phyloP scores from a whole-genome alignment of 2,797 vertebrate genomes.

The Acrossocheilus wenchowensis region DNA sequence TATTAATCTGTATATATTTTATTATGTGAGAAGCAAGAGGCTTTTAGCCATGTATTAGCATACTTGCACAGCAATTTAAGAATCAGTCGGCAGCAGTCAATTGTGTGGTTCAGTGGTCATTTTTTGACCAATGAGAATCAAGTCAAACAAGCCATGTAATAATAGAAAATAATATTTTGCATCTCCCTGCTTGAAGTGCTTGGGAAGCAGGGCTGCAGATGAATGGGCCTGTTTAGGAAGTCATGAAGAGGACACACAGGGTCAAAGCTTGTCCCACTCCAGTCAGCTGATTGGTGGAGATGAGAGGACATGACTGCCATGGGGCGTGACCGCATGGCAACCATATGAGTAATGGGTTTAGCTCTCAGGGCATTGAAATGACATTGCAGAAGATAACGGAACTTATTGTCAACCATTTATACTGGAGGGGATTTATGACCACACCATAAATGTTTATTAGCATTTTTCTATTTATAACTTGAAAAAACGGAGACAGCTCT shows the following conservation, averaged over 20 bases:
- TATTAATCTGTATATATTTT: background rate
- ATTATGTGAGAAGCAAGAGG: too few relatives aligned
- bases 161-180: constrained; percentile 65
- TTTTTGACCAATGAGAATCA: background rate
- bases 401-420: constrained; percentile 78
- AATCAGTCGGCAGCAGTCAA: background rate
- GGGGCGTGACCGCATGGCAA: constrained; percentile 36
- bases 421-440: constrained; percentile 76
- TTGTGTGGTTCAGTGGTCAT: background rate
- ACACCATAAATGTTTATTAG: constrained; percentile 84
- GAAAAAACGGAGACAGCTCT: constrained; percentile 74
- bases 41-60: background rate
- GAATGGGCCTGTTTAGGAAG: constrained; percentile 64
- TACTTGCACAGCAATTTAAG: background rate
- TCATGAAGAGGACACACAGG: constrained; percentile 61
- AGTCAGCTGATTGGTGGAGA: constrained; percentile 66
- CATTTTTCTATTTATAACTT: constrained; percentile 82
- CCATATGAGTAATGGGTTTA: constrained; percentile 70
- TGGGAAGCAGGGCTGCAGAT: constrained; percentile 56
- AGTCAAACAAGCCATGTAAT: constrained; percentile 2
- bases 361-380: constrained; percentile 76
- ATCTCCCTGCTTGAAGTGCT: constrained; percentile 57
- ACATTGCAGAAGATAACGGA: constrained; percentile 79
- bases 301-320: constrained; percentile 57
- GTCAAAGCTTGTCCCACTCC: constrained; percentile 45